Evolutionary conservation across 2,797 vertebrate species (phyloP).

Genomic region (Takifugu rubripes): DNA sequence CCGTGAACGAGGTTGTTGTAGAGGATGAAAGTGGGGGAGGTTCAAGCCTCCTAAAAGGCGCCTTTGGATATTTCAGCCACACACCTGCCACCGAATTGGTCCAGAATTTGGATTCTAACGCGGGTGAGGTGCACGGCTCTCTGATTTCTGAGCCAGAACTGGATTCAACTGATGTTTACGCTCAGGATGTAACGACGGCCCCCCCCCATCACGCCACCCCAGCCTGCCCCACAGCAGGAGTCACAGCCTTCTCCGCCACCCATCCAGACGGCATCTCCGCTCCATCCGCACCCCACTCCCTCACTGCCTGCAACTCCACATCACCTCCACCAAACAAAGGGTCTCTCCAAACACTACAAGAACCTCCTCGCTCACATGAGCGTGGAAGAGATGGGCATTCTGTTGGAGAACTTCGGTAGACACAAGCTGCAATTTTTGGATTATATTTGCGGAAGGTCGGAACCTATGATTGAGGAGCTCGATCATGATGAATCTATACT

Average conservation of each 20-base stretch:
- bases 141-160: conserved; percentile 20
- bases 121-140: conserved; percentile 10
- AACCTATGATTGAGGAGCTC: conserved; percentile 18
- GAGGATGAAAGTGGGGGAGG: conserved; percentile 17
- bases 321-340: conserved; percentile 14
- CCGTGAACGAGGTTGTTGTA: not conserved
- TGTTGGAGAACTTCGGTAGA: conserved; percentile 61
- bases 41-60: conserved; percentile 38
- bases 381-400: conserved; percentile 28
- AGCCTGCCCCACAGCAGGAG: conserved; percentile 6
- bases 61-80: conserved; percentile 43
- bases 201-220: not conserved
- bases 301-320: conserved; percentile 13
- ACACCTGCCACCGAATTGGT: not conserved
- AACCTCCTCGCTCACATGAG: conserved; percentile 54
- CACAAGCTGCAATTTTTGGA: conserved; percentile 73
- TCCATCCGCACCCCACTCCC: not conserved
- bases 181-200: conserved; percentile 2
- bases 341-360: conserved; percentile 45
- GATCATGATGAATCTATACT: conserved; percentile 59
- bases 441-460: conserved; percentile 48
- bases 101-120: conserved; percentile 1
- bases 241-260: conserved; percentile 1
- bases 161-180: conserved; percentile 4
- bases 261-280: conserved; percentile 4